These are phyloP conservation scores for Nicator chloris DNA, from an alignment of 2,113 vertebrate species.

Conservation along the genomic window DNA sequence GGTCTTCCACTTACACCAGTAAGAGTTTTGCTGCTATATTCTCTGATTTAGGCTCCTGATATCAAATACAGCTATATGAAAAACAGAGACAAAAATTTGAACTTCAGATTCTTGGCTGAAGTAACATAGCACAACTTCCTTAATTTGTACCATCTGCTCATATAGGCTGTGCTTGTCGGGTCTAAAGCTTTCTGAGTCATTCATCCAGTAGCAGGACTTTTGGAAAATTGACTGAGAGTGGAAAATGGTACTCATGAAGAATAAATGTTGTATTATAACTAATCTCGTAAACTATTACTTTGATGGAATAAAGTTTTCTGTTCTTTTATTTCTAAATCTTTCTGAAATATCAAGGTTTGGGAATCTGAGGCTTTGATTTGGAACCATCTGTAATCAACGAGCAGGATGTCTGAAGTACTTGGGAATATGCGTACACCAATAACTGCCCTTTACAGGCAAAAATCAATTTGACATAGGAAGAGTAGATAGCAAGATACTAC, in stretches of 20 bases:
- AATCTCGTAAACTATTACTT: neutral
- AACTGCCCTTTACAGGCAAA: neutral
- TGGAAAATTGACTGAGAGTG: neutral
- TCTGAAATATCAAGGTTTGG: neutral
- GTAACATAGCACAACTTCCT: neutral
- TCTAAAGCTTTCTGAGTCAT: neutral
- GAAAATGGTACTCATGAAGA: neutral
- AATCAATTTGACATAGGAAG: neutral
- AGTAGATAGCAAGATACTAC: neutral
- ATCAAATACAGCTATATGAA: neutral
- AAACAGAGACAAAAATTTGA: neutral
- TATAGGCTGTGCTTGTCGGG: neutral
- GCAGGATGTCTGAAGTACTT: neutral
- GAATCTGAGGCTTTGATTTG: neutral
- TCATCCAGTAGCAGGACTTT: neutral
- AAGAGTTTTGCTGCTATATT: neutral
- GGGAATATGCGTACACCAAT: neutral
- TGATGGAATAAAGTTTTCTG: neutral
- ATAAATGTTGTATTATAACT: neutral
- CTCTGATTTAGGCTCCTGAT: neutral
- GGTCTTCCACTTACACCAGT: neutral
- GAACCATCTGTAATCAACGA: neutral
- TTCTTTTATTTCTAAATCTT: neutral
- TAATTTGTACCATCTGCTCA: slow-evolving; percentile 13
- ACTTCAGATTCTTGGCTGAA: neutral